Conservation (phyloP, 2,797 vertebrate species). For the Synanceia verrucosa region DNA sequence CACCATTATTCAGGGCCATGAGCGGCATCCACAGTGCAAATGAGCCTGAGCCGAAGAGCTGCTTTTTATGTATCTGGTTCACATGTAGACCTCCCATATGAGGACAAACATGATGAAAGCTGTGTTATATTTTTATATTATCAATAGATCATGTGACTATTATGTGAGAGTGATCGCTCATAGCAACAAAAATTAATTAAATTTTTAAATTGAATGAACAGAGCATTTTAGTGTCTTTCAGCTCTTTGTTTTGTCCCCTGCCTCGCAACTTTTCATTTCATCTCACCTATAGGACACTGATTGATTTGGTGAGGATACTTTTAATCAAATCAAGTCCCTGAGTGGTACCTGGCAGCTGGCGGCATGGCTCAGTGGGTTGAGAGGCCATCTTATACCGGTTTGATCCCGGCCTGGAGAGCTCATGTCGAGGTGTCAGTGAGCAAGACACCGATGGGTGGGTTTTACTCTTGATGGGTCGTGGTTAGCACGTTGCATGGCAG, state of each 20-base stretch:
- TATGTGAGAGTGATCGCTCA: background rate
- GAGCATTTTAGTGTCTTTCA: background rate
- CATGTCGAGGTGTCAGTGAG: too few species aligned
- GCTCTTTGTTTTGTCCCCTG: background rate
- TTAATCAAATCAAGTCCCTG: background rate
- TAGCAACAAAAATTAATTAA: background rate
- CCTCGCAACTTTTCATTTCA: too few species aligned
- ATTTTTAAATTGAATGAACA: too few species aligned
- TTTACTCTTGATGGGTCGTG: too few species aligned
- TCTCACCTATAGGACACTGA: too few species aligned
- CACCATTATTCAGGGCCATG: constrained; percentile 12
- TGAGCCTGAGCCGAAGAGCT: constrained; percentile 17
- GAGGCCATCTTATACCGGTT: too few species aligned
- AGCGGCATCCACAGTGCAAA: constrained; percentile 24
- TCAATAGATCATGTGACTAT: background rate
- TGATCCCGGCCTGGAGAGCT: too few species aligned
- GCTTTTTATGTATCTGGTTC: background rate
- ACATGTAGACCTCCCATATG: background rate
- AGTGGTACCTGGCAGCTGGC: background rate
- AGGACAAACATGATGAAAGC: background rate
- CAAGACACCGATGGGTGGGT: too few species aligned
- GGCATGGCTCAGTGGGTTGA: too few species aligned
- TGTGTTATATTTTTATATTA: background rate
- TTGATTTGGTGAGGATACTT: background rate
- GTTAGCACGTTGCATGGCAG: too few species aligned